These are phyloP conservation scores for Sebastes trivittatus DNA, from an alignment of 2,797 vertebrate species.

Conservation along the genomic window DNA sequence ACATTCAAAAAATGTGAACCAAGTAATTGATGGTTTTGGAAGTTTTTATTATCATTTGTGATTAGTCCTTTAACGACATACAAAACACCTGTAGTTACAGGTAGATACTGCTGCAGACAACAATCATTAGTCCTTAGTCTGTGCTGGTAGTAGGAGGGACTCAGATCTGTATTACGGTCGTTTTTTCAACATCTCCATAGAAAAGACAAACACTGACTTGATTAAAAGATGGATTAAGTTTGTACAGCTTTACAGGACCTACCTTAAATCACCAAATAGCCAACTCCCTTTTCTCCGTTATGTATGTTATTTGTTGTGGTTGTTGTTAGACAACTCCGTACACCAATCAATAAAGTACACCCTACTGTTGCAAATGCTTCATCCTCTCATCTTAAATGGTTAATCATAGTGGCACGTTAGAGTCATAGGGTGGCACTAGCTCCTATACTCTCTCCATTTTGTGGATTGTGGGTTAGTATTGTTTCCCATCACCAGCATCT, in stretches of 20 bases:
- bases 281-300: constrained; percentile 2
- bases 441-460: constrained; percentile 26
- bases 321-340: constrained; percentile 36
- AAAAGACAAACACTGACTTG: constrained; percentile 55
- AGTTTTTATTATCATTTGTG: constrained; percentile 16
- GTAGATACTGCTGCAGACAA: constrained; percentile 37
- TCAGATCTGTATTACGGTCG: constrained; percentile 21
- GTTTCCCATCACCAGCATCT: constrained; percentile 36
- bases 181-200: constrained; percentile 27
- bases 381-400: constrained; percentile 34
- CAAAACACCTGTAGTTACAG: constrained; percentile 53
- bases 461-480: constrained; percentile 42
- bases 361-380: constrained; percentile 19
- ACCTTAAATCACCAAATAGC: neutral
- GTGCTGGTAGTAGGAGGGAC: constrained; percentile 53
- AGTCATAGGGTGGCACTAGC: constrained; percentile 64
- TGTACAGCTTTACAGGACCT: constrained; percentile 12
- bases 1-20: neutral
- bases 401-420: constrained; percentile 77
- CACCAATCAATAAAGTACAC: constrained; percentile 51
- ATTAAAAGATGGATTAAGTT: constrained; percentile 23
- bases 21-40: constrained; percentile 2
- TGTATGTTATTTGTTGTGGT: constrained; percentile 10
- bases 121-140: constrained; percentile 41
- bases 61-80: constrained; percentile 46